phyloP scores from a whole-genome alignment of 2,113 vertebrate genomes.

The Eira barbara region DNA sequence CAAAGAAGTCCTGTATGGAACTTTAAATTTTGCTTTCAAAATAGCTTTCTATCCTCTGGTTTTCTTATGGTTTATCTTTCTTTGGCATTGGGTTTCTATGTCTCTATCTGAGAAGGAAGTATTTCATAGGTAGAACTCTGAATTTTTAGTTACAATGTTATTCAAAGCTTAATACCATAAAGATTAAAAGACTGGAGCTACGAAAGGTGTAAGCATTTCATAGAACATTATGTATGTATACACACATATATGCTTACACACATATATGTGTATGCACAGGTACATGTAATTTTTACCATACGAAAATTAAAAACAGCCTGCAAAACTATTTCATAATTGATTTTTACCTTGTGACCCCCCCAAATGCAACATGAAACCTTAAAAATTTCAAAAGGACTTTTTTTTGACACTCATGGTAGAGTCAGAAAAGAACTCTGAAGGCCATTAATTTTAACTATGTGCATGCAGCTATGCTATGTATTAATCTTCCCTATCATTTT shows the following conservation, averaged over 20 bases:
- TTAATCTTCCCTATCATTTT: conserved; percentile 68
- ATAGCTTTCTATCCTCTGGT: not conserved
- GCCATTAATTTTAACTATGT: conserved; percentile 65
- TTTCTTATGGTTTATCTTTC: not conserved
- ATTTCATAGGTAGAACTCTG: not conserved
- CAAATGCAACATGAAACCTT: not conserved
- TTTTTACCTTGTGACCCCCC: not conserved
- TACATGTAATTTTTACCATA: not conserved
- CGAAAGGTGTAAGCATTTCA: not conserved
- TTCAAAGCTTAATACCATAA: not conserved
- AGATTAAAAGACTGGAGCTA: not conserved
- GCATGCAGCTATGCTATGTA: conserved; percentile 20
- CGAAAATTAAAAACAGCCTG: not conserved
- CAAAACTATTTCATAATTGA: conserved; percentile 15
- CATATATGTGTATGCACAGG: not conserved
- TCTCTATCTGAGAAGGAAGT: not conserved
- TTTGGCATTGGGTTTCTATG: not conserved
- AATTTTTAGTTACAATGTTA: not conserved
- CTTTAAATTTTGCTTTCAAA: not conserved
- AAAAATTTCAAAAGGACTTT: conserved; percentile 15
- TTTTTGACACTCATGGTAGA: not conserved
- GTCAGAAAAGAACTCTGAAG: conserved; percentile 20
- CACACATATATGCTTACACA: not conserved
- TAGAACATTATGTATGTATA: not conserved
- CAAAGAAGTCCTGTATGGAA: not conserved